A percentile compares a stretch with the other conserved stretches of the same genome.
Conservation (phyloP, 1,140 invertebrate genomes). For the Linepithema humile region DNA sequence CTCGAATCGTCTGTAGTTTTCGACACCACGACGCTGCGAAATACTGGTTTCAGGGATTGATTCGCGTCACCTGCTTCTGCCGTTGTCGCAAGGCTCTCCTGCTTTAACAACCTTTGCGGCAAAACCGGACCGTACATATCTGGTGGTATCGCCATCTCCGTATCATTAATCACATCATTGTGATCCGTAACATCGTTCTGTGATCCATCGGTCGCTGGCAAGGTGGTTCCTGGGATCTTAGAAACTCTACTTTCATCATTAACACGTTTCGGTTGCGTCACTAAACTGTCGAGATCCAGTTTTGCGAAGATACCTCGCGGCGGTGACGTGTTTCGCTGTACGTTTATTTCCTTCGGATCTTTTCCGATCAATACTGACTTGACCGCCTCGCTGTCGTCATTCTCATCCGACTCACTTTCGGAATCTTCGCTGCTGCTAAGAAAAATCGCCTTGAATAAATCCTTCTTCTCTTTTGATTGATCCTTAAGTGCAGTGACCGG, state of each 20-base stretch:
- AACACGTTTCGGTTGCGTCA: slow-evolving; percentile 55
- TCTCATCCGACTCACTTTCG: slow-evolving; percentile 81
- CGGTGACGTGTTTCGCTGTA: slow-evolving; percentile 87
- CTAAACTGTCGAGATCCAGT: slow-evolving; percentile 87
- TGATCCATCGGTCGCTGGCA: background rate
- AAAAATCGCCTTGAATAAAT: slow-evolving; percentile 88
- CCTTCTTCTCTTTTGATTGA: slow-evolving; percentile 85
- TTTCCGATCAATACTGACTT: slow-evolving; percentile 78
- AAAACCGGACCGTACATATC: slow-evolving; percentile 86
- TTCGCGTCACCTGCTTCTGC: slow-evolving; percentile 5
- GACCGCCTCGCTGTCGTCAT: slow-evolving; percentile 75
- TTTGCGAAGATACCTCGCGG: slow-evolving; percentile 91
- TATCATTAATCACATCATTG: background rate
- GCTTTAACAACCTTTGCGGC: slow-evolving; percentile 76
- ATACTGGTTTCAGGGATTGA: slow-evolving; percentile 67
- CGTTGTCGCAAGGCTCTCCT: background rate
- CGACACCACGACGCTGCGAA: slow-evolving; percentile 71
- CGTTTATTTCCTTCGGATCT: slow-evolving; percentile 79
- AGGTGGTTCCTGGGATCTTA: background rate
- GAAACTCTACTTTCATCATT: background rate
- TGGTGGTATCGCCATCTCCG: background rate
- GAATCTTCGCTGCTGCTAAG: slow-evolving; percentile 87
- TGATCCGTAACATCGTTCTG: background rate
- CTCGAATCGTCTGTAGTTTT: slow-evolving; percentile 51
- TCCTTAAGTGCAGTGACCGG: slow-evolving; percentile 20